Evolutionary conservation across 2,797 vertebrate species (phyloP).

Genomic region (Myripristis murdjan): DNA sequence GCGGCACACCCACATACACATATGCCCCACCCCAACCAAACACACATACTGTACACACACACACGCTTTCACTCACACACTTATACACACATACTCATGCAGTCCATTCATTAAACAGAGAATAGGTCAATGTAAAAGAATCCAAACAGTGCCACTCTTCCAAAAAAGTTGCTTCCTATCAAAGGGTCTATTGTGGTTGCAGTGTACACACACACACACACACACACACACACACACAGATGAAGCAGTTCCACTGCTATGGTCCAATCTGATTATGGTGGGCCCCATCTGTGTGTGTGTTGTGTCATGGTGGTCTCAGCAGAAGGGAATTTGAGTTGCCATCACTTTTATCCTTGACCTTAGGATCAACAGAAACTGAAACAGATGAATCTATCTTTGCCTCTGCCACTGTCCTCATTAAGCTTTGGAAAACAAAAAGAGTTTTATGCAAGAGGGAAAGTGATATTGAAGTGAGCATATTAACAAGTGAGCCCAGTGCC

Average conservation of each 20-base stretch:
- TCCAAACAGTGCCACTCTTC: background rate
- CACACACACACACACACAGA: background rate
- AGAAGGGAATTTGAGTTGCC: slow-evolving; percentile 34
- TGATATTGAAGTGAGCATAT: slow-evolving; percentile 32
- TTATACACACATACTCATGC: slow-evolving; percentile 2
- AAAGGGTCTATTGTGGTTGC: background rate
- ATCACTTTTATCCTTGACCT: slow-evolving; percentile 43
- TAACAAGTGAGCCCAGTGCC: slow-evolving; percentile 46
- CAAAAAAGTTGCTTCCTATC: background rate
- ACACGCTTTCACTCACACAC: background rate
- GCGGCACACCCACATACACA: background rate
- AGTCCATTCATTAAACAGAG: background rate
- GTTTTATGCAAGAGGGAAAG: slow-evolving; percentile 50
- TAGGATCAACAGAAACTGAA: slow-evolving; percentile 24
- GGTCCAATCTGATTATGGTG: background rate
- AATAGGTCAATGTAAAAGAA: background rate
- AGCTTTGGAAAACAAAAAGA: slow-evolving; percentile 31
- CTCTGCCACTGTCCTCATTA: slow-evolving; percentile 45
- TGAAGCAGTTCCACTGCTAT: background rate
- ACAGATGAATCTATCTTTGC: slow-evolving; percentile 51
- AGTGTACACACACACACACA: background rate
- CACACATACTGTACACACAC: background rate
- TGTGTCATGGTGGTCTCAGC: background rate
- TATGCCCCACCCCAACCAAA: too few species aligned
- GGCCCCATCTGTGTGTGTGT: background rate